Evolutionary conservation across 2,113 vertebrate species (phyloP).

Genomic region (Notarius lentiginosus): DNA sequence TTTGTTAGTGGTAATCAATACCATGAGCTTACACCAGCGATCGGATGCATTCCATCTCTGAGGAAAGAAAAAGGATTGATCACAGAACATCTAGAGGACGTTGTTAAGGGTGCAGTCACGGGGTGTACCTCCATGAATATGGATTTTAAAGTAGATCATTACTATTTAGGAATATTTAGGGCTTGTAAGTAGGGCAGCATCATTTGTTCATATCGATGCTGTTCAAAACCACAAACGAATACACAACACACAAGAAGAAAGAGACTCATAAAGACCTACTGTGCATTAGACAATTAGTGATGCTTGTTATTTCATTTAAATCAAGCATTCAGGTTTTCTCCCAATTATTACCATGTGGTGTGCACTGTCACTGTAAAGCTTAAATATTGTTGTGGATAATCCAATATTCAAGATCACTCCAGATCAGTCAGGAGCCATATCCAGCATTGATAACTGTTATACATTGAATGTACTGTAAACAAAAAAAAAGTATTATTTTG

Average conservation of each 20-base stretch:
- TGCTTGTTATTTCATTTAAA: neutral
- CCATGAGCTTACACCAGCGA: constrained; percentile 8
- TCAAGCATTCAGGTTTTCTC: neutral
- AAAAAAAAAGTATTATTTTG: neutral
- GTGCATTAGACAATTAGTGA: neutral
- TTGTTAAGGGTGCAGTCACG: neutral
- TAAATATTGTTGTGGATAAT: neutral
- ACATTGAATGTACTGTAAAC: neutral
- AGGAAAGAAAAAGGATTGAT: constrained; percentile 1
- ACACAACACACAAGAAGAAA: neutral
- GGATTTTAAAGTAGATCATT: neutral
- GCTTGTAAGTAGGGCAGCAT: neutral
- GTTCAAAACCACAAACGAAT: neutral
- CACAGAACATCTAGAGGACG: neutral
- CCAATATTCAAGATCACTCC: neutral
- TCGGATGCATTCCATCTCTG: neutral
- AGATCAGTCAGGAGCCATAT: constrained; percentile 3
- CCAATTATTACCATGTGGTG: neutral
- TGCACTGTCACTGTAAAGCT: neutral
- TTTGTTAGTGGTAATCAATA: constrained; percentile 31
- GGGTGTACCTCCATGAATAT: neutral
- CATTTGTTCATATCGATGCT: neutral
- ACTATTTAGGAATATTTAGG: neutral
- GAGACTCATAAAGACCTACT: neutral
- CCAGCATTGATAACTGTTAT: neutral